These are phyloP conservation scores for Cryptus viduatorius DNA, from an alignment of 2,888 invertebrate genomes.

Conservation along the genomic window DNA sequence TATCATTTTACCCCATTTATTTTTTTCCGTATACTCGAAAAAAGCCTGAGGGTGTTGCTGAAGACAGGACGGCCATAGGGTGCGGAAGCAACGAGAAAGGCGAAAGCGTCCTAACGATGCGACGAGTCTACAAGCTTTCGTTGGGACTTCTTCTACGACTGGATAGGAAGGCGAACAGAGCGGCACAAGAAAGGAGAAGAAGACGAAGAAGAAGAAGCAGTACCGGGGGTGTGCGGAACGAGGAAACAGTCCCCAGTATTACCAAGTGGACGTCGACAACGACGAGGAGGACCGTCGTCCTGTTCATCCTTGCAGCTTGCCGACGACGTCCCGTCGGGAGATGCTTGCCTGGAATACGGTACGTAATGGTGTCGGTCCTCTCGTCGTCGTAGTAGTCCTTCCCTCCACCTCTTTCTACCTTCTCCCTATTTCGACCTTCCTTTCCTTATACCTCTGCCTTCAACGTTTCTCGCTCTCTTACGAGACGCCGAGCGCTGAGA, in stretches of 20 bases:
- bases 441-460: conserved; percentile 49
- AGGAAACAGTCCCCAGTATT: conserved; percentile 78
- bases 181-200: conserved; percentile 15
- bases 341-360: conserved; percentile 79
- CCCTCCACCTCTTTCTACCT: conserved; percentile 19
- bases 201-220: conserved; percentile 45
- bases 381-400: conserved; percentile 72
- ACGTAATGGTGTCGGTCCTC: conserved; percentile 82
- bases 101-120: conserved; percentile 82
- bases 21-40: neutral
- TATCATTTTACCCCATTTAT: conserved; percentile 8
- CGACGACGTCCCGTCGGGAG: conserved; percentile 67
- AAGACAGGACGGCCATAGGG: conserved; percentile 52
- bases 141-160: conserved; percentile 8
- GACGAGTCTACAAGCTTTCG: conserved; percentile 65
- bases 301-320: conserved; percentile 73
- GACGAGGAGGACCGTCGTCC: conserved; percentile 71
- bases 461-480: conserved; percentile 53
- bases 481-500: conserved; percentile 73
- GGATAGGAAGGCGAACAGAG: conserved; percentile 64
- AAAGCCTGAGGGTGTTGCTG: conserved; percentile 43
- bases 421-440: conserved; percentile 50
- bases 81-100: conserved; percentile 69
- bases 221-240: conserved; percentile 64
- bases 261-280: conserved; percentile 83